These are phyloP conservation scores for Drosophila pseudoananassae DNA, from an alignment of 1,140 invertebrate species.

Conservation along the genomic window DNA sequence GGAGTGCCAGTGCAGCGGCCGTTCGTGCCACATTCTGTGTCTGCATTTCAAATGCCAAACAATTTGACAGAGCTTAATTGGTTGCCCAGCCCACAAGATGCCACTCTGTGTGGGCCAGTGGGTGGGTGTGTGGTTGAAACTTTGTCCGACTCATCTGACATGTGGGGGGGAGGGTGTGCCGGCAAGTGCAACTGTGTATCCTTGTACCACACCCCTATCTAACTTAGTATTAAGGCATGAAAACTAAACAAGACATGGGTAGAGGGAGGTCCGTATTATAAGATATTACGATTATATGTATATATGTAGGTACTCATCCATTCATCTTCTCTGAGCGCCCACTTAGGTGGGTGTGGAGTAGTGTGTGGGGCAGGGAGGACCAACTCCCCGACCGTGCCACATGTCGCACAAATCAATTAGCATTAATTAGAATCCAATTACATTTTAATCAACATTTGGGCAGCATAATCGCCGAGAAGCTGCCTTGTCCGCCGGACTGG, in stretches of 20 bases:
- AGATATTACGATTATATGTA: no score
- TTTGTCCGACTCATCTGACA: slow-evolving; percentile 30
- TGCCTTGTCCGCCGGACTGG: no score
- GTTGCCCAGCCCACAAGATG: slow-evolving; percentile 12
- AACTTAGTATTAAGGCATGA: no score
- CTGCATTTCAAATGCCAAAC: slow-evolving; percentile 39
- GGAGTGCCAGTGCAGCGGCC: neutral
- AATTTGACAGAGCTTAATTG: slow-evolving; percentile 63
- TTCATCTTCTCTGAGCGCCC: no score
- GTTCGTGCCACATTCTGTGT: slow-evolving; percentile 1
- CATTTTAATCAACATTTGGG: slow-evolving; percentile 70
- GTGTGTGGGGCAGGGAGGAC: neutral
- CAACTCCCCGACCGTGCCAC: slow-evolving; percentile 12
- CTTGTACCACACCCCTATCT: neutral
- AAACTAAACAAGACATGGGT: neutral
- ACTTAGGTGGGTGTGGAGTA: no score
- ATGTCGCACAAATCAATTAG: slow-evolving; percentile 71
- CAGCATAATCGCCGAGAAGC: neutral
- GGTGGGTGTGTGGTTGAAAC: slow-evolving; percentile 7
- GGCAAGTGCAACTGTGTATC: slow-evolving; percentile 1
- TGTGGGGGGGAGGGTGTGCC: slow-evolving; percentile 1
- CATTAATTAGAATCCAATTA: slow-evolving; percentile 71
- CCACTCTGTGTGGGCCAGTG: neutral
- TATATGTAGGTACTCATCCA: no score
- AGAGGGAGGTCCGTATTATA: neutral